Evolutionary conservation across 1,140 invertebrate species (phyloP).

Genomic region (Nomia melanderi): DNA sequence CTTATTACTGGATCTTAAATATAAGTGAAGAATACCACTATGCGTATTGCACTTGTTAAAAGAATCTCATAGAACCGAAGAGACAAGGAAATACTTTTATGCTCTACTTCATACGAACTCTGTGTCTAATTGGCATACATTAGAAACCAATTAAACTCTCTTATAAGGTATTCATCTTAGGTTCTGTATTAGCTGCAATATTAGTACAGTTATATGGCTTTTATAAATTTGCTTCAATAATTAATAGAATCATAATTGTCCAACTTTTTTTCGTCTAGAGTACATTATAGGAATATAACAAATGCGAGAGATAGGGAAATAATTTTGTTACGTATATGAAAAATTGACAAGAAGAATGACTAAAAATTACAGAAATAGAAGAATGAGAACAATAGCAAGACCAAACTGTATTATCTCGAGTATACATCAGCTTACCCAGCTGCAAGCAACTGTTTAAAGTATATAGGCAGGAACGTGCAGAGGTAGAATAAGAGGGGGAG

Average conservation of each 20-base stretch:
- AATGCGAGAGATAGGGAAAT: not conserved
- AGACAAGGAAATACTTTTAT: constrained; percentile 61
- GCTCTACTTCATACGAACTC: constrained; percentile 67
- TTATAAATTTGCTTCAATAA: not conserved
- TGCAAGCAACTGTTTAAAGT: constrained; percentile 57
- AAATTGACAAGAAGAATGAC: too few relatives aligned
- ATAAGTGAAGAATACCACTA: not conserved
- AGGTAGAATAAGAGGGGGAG: constrained; percentile 62
- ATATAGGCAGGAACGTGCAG: constrained; percentile 53
- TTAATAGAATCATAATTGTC: constrained; percentile 2
- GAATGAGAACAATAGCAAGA: constrained; percentile 8
- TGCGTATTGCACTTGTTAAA: constrained; percentile 5
- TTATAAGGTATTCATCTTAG: constrained; percentile 17
- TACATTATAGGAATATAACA: not conserved
- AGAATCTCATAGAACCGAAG: constrained; percentile 22
- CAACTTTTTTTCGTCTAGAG: not conserved
- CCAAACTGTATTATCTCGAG: not conserved
- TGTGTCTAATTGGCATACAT: constrained; percentile 54
- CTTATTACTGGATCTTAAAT: constrained; percentile 4
- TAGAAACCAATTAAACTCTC: constrained; percentile 48
- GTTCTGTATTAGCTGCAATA: not conserved
- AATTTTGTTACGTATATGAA: too few relatives aligned
- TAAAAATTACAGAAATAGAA: too few relatives aligned
- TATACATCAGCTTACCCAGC: constrained; percentile 46
- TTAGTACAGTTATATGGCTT: not conserved